A percentile compares a stretch with the other conserved stretches of the same genome.
These are phyloP conservation scores for Vesta saturnalis DNA, from an alignment of 2,888 invertebrate genomes.

Conservation along the genomic window DNA sequence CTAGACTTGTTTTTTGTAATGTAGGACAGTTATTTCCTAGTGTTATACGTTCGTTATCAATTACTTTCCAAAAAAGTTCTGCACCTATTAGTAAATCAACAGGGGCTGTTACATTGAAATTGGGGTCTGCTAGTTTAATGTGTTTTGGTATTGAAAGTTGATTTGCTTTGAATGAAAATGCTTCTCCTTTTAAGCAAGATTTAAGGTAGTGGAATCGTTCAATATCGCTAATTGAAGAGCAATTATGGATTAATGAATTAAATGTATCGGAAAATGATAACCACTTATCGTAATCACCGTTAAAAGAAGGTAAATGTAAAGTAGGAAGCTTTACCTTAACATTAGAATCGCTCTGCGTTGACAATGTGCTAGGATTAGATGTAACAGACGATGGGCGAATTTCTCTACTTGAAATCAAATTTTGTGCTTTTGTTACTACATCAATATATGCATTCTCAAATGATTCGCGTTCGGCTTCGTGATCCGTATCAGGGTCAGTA, in stretches of 20 bases:
- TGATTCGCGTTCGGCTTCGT: background rate
- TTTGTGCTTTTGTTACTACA: background rate
- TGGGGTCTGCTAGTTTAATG: constrained; percentile 5
- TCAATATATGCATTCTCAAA: background rate
- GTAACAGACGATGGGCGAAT: background rate
- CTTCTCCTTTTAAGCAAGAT: background rate
- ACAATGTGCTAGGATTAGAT: background rate
- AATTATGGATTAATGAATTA: no score
- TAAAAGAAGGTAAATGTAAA: no score
- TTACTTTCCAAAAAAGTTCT: constrained; percentile 14
- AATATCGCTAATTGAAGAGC: background rate
- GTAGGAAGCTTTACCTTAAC: no score
- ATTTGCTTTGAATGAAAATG: background rate
- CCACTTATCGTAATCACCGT: background rate
- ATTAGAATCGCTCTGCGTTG: background rate
- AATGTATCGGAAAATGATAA: background rate
- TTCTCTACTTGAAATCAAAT: background rate
- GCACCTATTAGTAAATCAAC: constrained; percentile 20
- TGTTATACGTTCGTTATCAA: background rate
- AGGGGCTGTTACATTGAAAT: background rate
- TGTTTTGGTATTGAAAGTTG: constrained; percentile 2
- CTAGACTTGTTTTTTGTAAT: constrained; percentile 17
- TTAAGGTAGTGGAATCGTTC: background rate
- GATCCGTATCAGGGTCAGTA: background rate
- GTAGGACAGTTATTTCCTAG: background rate